phyloP scores from a whole-genome alignment of 2,113 vertebrate genomes.

The Trichechus manatus region DNA sequence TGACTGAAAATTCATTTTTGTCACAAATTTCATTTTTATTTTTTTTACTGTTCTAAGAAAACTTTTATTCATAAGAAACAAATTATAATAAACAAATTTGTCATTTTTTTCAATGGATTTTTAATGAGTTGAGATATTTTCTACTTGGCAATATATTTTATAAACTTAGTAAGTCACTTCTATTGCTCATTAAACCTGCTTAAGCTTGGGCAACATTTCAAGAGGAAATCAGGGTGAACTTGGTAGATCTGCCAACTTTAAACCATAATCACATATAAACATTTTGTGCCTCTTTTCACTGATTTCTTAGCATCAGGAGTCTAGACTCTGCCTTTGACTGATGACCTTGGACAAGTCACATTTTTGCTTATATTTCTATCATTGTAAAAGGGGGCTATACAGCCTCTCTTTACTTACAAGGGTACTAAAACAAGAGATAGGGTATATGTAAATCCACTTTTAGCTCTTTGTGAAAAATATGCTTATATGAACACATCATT shows the following conservation, averaged over 20 bases:
- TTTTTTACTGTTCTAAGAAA: conserved; percentile 2
- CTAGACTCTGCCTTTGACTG: background rate
- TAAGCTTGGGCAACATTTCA: background rate
- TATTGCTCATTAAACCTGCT: background rate
- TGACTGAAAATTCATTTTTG: conserved; percentile 60
- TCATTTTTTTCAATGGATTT: conserved; percentile 10
- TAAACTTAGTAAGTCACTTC: background rate
- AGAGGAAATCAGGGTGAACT: background rate
- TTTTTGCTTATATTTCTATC: background rate
- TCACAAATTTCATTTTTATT: background rate
- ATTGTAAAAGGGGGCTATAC: background rate
- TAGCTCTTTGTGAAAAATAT: background rate
- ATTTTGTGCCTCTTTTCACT: background rate
- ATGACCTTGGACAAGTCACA: background rate
- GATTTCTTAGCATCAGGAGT: background rate
- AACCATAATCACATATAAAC: background rate
- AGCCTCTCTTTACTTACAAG: background rate
- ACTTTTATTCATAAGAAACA: conserved; percentile 32
- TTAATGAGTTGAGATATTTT: conserved; percentile 26
- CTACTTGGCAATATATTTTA: conserved; percentile 20
- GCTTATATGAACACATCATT: background rate
- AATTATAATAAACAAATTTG: background rate
- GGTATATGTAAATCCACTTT: background rate
- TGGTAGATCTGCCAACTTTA: background rate
- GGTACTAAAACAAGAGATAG: background rate